Conservation (phyloP, 1,140 invertebrate genomes). For the Neodiprion pinetum region DNA sequence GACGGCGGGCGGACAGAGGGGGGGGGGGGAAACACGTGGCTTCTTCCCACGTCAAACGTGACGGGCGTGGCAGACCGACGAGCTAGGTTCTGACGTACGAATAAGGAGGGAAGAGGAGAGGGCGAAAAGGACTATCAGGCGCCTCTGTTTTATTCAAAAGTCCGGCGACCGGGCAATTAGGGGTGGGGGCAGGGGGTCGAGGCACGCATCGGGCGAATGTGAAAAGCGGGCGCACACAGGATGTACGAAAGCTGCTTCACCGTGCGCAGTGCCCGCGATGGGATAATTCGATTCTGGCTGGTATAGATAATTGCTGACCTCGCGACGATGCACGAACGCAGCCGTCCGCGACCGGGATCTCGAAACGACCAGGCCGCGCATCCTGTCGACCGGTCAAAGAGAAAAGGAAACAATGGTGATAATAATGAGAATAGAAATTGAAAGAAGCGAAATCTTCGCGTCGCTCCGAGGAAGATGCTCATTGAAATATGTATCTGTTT, state of each 20-base stretch:
- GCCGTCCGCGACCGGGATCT: constrained; percentile 32
- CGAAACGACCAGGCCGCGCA: constrained; percentile 13
- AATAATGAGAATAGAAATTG: too few relatives aligned
- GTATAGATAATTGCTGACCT: constrained; percentile 6
- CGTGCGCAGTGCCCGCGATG: not conserved
- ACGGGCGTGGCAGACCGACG: constrained; percentile 52
- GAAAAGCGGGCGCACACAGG: constrained; percentile 3
- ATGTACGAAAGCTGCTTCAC: not conserved
- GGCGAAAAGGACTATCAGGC: constrained; percentile 45
- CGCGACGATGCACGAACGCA: constrained; percentile 41
- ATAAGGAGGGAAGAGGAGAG: constrained; percentile 48
- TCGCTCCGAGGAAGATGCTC: too few relatives aligned
- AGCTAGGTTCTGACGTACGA: constrained; percentile 45
- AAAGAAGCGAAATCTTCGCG: too few relatives aligned
- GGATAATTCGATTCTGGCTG: constrained; percentile 18
- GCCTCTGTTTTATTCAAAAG: constrained; percentile 62
- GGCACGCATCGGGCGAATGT: not conserved
- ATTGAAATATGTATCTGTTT: too few relatives aligned
- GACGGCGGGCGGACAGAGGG: constrained; percentile 38
- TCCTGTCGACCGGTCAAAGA: constrained; percentile 15
- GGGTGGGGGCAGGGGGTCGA: constrained; percentile 25
- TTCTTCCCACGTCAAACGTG: constrained; percentile 62
- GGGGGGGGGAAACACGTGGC: constrained; percentile 54
- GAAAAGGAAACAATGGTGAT: too few relatives aligned
- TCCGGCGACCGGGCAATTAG: constrained; percentile 62